phyloP scores from a whole-genome alignment of 1,140 invertebrate genomes.

The Pseudomyrmex flavicornis region DNA sequence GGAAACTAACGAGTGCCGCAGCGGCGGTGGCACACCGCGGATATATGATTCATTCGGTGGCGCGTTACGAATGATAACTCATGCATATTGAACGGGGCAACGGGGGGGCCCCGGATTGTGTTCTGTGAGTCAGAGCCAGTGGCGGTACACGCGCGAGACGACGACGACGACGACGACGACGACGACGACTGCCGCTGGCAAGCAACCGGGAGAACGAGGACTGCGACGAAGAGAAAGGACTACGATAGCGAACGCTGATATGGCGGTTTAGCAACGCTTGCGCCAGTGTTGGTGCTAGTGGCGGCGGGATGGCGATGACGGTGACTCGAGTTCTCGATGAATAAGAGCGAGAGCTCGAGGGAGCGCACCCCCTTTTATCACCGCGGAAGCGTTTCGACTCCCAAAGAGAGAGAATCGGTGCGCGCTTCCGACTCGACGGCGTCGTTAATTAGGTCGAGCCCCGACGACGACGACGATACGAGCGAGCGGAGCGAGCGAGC shows the following conservation, averaged over 20 bases:
- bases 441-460: conserved; percentile 52
- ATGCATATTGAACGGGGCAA: conserved; percentile 65
- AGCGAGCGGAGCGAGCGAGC: conserved; percentile 3
- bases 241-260: conserved; percentile 4
- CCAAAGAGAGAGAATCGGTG: conserved; percentile 46
- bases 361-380: conserved; percentile 16
- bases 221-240: not conserved
- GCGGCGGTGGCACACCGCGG: not conserved
- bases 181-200: conserved; percentile 11
- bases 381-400: conserved; percentile 20
- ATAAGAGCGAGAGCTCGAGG: conserved; percentile 19
- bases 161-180: not conserved
- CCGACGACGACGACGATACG: conserved; percentile 17
- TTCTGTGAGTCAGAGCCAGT: conserved; percentile 57
- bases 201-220: conserved; percentile 16
- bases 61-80: conserved; percentile 69
- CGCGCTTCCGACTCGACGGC: conserved; percentile 46
- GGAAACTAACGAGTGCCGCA: conserved; percentile 45
- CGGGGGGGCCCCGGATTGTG: conserved; percentile 52
- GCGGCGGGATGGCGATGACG: conserved; percentile 30
- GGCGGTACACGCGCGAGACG: conserved; percentile 2
- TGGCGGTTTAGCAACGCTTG: not conserved
- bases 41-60: conserved; percentile 67
- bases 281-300: not conserved
- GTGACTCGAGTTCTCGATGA: conserved; percentile 60